A percentile compares a stretch with the other conserved stretches of the same genome.
These are phyloP conservation scores for Holotrichia oblita DNA, from an alignment of 1,140 invertebrate species.

Conservation along the genomic window DNA sequence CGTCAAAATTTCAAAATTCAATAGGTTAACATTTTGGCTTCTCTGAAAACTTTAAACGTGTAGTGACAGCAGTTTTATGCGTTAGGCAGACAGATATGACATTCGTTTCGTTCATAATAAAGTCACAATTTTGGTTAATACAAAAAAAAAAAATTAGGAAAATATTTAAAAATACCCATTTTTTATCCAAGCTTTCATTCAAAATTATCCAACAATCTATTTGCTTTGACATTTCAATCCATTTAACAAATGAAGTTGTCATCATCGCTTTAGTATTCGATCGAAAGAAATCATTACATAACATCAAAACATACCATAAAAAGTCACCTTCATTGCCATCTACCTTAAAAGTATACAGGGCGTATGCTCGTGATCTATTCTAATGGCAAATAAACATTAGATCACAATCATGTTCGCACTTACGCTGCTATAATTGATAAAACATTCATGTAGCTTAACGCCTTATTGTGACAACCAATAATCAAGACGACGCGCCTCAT, in stretches of 20 bases:
- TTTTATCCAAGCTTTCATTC: no score
- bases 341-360: constrained; percentile 10
- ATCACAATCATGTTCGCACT: neutral
- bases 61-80: no score
- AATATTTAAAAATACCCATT: no score
- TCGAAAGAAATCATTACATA: neutral
- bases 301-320: neutral
- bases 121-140: no score
- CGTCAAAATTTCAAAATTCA: no score
- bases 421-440: constrained; percentile 12
- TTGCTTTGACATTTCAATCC: neutral
- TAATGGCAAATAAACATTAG: constrained; percentile 1
- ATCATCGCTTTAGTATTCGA: neutral
- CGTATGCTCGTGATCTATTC: neutral
- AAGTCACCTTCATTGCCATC: constrained; percentile 21
- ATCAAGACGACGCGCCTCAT: neutral
- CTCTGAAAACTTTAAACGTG: no score
- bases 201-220: no score
- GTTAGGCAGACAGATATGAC: no score
- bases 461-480: constrained; percentile 6
- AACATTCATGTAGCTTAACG: constrained; percentile 4
- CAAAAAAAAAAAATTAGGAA: no score
- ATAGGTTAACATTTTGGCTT: no score
- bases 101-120: no score
- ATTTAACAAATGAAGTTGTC: neutral